These are phyloP conservation scores for Tragulus kanchil DNA, from an alignment of 2,113 vertebrate species.

Conservation along the genomic window DNA sequence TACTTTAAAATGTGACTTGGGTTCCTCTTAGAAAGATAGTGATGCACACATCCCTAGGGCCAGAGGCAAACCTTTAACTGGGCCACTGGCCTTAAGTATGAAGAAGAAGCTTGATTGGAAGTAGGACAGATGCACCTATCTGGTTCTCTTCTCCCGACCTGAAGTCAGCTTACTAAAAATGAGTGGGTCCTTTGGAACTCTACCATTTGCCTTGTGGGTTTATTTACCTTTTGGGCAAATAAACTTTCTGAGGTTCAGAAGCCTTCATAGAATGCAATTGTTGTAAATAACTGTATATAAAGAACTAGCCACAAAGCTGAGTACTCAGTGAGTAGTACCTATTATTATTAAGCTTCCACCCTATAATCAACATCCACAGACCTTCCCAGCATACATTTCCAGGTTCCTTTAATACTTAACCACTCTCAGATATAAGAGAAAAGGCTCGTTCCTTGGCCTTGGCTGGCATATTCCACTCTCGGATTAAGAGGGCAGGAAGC, in stretches of 20 bases:
- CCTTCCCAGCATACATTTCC: not conserved
- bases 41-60: not conserved
- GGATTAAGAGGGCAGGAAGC: not conserved
- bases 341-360: not conserved
- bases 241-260: not conserved
- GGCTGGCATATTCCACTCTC: rapidly evolving
- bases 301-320: not conserved
- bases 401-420: not conserved
- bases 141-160: not conserved
- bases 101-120: not conserved
- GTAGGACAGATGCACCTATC: not conserved
- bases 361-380: not conserved
- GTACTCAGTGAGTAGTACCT: not conserved
- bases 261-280: not conserved
- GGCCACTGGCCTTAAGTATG: not conserved
- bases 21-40: not conserved
- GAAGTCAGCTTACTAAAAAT: not conserved
- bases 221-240: not conserved
- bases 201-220: not conserved
- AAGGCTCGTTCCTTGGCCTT: not conserved
- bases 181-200: not conserved
- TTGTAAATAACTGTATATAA: not conserved
- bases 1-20: not conserved
- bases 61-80: not conserved
- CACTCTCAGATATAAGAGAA: not conserved